Base-by-base conservation (phyloP, 1,140 invertebrate genomes). In the Palaemon carinicauda region DNA sequence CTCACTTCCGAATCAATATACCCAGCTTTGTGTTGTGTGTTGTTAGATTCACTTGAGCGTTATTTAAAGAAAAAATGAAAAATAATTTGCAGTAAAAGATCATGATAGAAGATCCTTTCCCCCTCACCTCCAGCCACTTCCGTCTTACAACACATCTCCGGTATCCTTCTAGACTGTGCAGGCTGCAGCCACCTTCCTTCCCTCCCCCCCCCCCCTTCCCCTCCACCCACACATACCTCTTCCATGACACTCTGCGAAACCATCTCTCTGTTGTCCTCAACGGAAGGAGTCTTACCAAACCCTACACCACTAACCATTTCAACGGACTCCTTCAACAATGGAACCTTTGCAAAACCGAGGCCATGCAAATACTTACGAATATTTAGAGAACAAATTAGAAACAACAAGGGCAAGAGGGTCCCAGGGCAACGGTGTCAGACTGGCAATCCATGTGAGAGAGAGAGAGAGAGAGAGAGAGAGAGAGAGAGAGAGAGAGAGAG, bases 101-200 rank as follows among this genome's bases (percentile, higher is more conserved):
- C 50, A 33, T 31, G 21, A n/a, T 51, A 33, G 60, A 60, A 1
- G 41, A n/a, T 24, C 19, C 51, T 17, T 54, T 24, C 31, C 15
- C 19, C 14, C 73, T 52, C n/a, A 27, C 84, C 84, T 21, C 51
- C 41, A 41, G 51, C 65, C 75, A 86, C 84, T 86, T 86, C 84
- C 84, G 84, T 86, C 84, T 86, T 80, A 50, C 84, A n/a, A 73
- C 77, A 86, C 84, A 80, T 86, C 84, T 73, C 65, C 78, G 65
- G 75, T 53, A 80, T 86, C 84, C 84, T 86, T 60, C 41, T 41
- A 12, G 41, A 41, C 7, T 41, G 41, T 41, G 7, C 41, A 41
- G 41, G 41, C n/a, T n/a, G n/a, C n/a, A 41, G 12, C 41, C 41
- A 41, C 9, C 33, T 9, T 79, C 75, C 71, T 77, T 80, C 80